These are phyloP conservation scores for Anguilla obscura DNA, from an alignment of 2,797 vertebrate species.

Conservation along the genomic window DNA sequence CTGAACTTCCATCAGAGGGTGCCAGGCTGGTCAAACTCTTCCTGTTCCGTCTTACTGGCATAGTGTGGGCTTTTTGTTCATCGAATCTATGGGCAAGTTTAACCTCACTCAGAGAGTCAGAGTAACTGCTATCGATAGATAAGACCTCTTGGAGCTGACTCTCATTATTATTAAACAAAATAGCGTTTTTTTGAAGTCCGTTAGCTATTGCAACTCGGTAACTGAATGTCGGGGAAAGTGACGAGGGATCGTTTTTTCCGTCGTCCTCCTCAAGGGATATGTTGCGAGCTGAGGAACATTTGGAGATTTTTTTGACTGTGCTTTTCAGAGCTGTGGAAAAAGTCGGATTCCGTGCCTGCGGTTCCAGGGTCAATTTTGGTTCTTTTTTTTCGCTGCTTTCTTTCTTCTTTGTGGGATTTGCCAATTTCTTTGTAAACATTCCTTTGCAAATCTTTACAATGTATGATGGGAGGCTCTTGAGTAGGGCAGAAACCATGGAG, in stretches of 20 bases:
- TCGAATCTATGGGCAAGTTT: constrained; percentile 77
- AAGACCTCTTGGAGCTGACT: constrained; percentile 81
- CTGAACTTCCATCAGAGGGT: constrained; percentile 94
- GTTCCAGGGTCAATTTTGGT: constrained; percentile 77
- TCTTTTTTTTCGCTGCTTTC: constrained; percentile 85
- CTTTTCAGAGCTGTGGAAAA: constrained; percentile 91
- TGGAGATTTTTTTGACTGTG: constrained; percentile 90
- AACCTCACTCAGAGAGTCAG: constrained; percentile 85
- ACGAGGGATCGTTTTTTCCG: constrained; percentile 84
- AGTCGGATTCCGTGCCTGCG: constrained; percentile 80
- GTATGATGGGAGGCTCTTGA: constrained; percentile 88
- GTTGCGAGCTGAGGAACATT: constrained; percentile 89
- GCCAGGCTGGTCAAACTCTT: constrained; percentile 96
- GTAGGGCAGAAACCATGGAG: constrained; percentile 94
- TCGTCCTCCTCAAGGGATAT: constrained; percentile 86
- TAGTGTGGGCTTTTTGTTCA: constrained; percentile 80
- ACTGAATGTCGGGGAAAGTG: constrained; percentile 94
- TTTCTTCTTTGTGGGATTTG: constrained; percentile 91
- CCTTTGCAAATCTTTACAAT: constrained; percentile 97
- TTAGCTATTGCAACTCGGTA: constrained; percentile 97
- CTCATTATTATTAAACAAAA: constrained; percentile 80
- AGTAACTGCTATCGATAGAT: constrained; percentile 85
- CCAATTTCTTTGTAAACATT: constrained; percentile 99
- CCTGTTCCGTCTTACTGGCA: constrained; percentile 95
- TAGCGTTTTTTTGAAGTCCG: constrained; percentile 83